phyloP scores from a whole-genome alignment of 2,113 vertebrate species.

The Austrofundulus limnaeus region DNA sequence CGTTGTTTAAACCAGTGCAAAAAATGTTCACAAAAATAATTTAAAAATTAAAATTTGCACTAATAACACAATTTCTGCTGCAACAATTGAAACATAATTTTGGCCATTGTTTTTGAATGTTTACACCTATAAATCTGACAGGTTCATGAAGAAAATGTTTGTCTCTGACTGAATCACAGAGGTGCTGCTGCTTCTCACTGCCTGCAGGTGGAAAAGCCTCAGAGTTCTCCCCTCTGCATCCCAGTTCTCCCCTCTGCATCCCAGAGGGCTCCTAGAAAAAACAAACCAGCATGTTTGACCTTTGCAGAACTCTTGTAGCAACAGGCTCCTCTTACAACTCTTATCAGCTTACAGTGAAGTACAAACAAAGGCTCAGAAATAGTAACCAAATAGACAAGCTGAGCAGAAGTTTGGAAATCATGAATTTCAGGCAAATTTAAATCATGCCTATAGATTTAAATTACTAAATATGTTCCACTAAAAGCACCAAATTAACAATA shows the following conservation, averaged over 20 bases:
- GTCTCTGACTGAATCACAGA: conserved; percentile 66
- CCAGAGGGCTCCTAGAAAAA: conserved; percentile 65
- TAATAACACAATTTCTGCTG: too few species aligned
- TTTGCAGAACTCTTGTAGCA: conserved; percentile 79
- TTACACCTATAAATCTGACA: conserved; percentile 52
- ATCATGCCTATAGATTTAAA: conserved; percentile 29
- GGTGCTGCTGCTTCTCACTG: conserved; percentile 62
- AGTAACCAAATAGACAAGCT: conserved; percentile 72
- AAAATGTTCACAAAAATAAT: too few species aligned
- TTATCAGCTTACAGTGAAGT: conserved; percentile 75
- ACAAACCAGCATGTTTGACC: conserved; percentile 80
- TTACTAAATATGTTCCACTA: conserved; percentile 6
- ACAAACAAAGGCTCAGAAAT: conserved; percentile 75
- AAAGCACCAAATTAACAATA: conserved; percentile 2
- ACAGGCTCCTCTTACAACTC: conserved; percentile 77
- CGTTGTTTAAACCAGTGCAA: too few species aligned
- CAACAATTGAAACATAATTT: background rate
- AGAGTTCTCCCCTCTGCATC: too few species aligned
- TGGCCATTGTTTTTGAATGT: conserved; percentile 28
- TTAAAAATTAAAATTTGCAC: too few species aligned
- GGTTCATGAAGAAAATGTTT: conserved; percentile 57
- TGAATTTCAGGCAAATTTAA: conserved; percentile 27
- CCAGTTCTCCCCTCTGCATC: conserved; percentile 59
- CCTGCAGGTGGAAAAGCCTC: conserved; percentile 63
- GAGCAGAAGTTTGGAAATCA: conserved; percentile 41